Percentiles rank a stretch among this genome's conserved stretches.
These are phyloP conservation scores for Idaea biselata DNA, from an alignment of 2,888 invertebrate genomes.

Conservation along the genomic window DNA sequence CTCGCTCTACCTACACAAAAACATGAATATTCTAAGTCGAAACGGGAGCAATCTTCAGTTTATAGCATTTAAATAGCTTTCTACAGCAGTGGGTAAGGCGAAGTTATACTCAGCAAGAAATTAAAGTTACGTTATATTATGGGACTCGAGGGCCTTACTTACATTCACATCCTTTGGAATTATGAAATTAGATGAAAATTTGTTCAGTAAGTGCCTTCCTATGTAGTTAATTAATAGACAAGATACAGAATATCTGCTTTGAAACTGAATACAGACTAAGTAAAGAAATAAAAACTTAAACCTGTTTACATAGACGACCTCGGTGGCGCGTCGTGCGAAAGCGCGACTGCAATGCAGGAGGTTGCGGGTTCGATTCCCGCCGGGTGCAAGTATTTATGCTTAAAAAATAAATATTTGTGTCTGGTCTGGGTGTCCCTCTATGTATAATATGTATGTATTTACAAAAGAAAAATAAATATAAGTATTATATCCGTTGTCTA, in stretches of 20 bases:
- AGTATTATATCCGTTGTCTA: too few relatives aligned
- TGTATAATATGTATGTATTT: too few relatives aligned
- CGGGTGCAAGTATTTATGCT: too few relatives aligned
- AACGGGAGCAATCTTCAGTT: constrained; percentile 30
- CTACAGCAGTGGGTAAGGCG: constrained; percentile 28
- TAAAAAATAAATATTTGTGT: too few relatives aligned
- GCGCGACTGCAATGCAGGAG: too few relatives aligned
- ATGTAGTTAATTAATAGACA: not conserved
- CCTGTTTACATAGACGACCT: not conserved
- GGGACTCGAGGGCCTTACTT: not conserved
- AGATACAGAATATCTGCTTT: not conserved
- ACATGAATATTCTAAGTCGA: constrained; percentile 22
- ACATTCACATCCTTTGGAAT: not conserved
- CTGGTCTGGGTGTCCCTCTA: too few relatives aligned
- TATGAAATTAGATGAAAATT: not conserved
- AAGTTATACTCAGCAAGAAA: constrained; percentile 26
- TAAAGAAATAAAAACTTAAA: not conserved
- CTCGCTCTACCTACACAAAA: constrained; percentile 5
- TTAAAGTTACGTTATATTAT: constrained; percentile 24
- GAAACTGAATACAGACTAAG: not conserved
- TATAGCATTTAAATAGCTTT: constrained; percentile 35
- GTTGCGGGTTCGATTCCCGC: too few relatives aligned
- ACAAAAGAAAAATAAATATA: too few relatives aligned
- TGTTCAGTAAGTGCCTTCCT: not conserved
- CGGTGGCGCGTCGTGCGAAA: too few relatives aligned